Percentiles rank a stretch among this genome's conserved stretches.
phyloP scores from a whole-genome alignment of 2,797 vertebrate species.

The Melopsittacus undulatus region DNA sequence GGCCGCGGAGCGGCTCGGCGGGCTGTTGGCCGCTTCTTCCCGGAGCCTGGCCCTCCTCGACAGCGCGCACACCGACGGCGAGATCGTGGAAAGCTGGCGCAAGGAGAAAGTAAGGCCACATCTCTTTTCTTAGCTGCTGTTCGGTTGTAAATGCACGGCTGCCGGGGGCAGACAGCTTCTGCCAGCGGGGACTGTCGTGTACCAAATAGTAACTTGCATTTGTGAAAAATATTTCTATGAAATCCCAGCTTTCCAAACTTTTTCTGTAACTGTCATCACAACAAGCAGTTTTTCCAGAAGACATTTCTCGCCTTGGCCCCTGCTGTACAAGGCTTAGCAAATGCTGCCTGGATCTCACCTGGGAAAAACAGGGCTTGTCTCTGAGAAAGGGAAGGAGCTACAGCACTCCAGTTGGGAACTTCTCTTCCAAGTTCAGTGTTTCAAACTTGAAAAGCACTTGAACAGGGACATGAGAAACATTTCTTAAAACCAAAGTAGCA shows the following conservation, averaged over 20 bases:
- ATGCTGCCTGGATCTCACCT: neutral
- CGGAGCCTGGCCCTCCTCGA: slow-evolving; percentile 78
- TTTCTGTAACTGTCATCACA: neutral
- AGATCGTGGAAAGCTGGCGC: slow-evolving; percentile 88
- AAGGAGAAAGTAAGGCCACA: slow-evolving; percentile 82
- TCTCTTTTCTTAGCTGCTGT: neutral
- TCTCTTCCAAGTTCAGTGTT: neutral
- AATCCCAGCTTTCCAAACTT: neutral
- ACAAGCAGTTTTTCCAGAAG: neutral
- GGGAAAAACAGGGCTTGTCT: neutral
- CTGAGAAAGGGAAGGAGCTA: neutral
- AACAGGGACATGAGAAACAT: neutral
- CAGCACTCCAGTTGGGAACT: neutral
- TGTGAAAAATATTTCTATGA: rapidly evolving
- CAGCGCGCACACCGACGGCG: slow-evolving; percentile 82
- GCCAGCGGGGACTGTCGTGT: neutral
- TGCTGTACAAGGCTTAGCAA: neutral
- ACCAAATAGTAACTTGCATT: neutral
- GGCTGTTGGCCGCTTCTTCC: slow-evolving; percentile 80
- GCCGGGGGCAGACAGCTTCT: neutral
- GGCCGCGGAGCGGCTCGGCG: slow-evolving; percentile 79
- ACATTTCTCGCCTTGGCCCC: neutral
- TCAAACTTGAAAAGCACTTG: neutral
- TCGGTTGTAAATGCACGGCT: neutral
- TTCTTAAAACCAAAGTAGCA: neutral